Base-by-base conservation (phyloP, 2,888 invertebrate species). In the Acrocyrtus sp. region DNA sequence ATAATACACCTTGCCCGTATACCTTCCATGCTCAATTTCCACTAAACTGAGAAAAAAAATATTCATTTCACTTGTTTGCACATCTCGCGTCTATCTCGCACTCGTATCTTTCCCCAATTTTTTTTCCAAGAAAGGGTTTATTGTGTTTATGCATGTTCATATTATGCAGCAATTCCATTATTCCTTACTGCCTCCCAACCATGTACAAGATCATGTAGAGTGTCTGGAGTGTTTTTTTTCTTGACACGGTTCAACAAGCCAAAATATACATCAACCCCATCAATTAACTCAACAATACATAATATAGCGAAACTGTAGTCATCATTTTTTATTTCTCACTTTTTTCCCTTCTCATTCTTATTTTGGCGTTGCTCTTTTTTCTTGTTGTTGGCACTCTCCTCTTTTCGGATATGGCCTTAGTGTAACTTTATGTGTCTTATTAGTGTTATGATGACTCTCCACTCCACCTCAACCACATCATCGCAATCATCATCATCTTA, bases 191-290 rank as follows among this genome's bases (percentile, higher is more conserved):
- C n/a, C n/a, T n/a, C n/a, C n/a, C n/a, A n/a, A n/a, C n/a, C n/a
- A n/a, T n/a, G n/a, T n/a, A n/a, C n/a, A n/a, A 60, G 51, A 51
- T 60, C 54, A 22, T 48, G 61, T 56, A 39, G 34, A 62, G 69
- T 62, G 60, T 68, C 58, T 69, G 54, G 69, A 69, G 69, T 69
- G 69, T 62, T 70, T 54, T 66, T 45, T 34, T 34, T 34, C 34
- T 34, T 70, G 70, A 70, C 70, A 63, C 70, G 70, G 62, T 63
- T 63, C 70, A 69, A 63, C 70, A 63, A 70, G 69, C 43, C 70
- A 72, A 72, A 63, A 72, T 63, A 58, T 72, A 65, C 58, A 72
- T 72, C n/a, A 65, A 58, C 63, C 58, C 50, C 65, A 65, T 70
- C 70, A 70, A 62, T 61, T 62, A 62, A 57, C 56, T 63, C 10